Base-by-base conservation (phyloP, 2,113 vertebrate genomes). In the Sebastes schlegelii region DNA sequence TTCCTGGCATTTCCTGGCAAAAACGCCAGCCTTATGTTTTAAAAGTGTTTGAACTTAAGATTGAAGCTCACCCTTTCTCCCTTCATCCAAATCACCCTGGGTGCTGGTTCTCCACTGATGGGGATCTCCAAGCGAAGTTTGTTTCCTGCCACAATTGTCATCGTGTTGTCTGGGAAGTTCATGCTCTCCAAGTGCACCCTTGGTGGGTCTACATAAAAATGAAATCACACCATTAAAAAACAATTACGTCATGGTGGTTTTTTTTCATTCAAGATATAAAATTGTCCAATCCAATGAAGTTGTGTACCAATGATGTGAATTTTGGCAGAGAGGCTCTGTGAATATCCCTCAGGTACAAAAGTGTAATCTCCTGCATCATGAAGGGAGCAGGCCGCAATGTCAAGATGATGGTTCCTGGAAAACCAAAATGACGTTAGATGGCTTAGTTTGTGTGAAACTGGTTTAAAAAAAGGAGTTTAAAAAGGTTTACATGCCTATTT, bases 41-140 rank as follows among this genome's bases (percentile, higher is more conserved):
- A 23, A 54, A 14, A 51, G 19, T 60, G 26, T 62, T 63, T 19
- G 55, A 45, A 14, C n/a, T 49, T 57, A 65, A 60, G 4, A 43
- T 8, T 57, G 6, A 23, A 17, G 48, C 94, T 93, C 68, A 99
- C 98, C 96, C 98, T 96, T 86, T 99, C 98, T 21, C 97, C 98
- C 90, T 96, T 97, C 90, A 97, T 98, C 98, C 98, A 99, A 43
- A 97, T 90, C 82, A 97, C 95, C 88, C 97, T 97, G 75, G 98
- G 98, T 49, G 96, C 89, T 65, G 98, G 98, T 87, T 99, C 98
- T 77, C 98, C 98, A 65, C 93, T 95, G 88, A 99, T 93, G 5
- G 98, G 98, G 68, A 99, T 96, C 91, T 99, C 98, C 85, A 99
- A 92, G 11, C 98, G 97, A n/a, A 99, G 93, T 89, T 99, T 99